Evolutionary conservation across 92 coral and sea anemone genomes (phyloP).

Genomic region (Anthopleura xanthogrammica): DNA sequence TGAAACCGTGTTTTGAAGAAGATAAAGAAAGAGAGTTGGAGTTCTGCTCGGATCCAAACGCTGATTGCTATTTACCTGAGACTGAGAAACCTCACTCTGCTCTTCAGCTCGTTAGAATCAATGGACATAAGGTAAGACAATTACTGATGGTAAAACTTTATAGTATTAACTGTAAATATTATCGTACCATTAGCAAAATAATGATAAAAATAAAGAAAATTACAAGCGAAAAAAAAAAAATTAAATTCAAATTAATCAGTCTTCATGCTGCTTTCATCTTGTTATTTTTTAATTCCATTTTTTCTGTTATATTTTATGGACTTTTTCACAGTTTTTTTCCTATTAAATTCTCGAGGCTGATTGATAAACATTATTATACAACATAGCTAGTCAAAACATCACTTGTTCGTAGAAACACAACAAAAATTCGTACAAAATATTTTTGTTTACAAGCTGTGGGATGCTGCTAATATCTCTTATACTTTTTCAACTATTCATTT

Average conservation of each 20-base stretch:
- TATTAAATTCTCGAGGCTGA: not conserved
- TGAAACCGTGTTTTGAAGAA: slow-evolving; percentile 54
- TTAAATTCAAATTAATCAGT: not conserved
- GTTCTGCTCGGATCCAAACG: slow-evolving; percentile 57
- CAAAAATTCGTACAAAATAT: too few relatives aligned
- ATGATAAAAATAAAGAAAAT: not conserved
- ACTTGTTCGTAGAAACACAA: too few relatives aligned
- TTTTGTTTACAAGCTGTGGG: too few relatives aligned
- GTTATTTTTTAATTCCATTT: too few relatives aligned
- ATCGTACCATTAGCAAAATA: not conserved
- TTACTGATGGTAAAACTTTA: too few relatives aligned
- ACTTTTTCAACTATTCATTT: too few relatives aligned
- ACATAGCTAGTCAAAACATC: not conserved
- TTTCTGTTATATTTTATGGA: not conserved
- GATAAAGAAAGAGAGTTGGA: slow-evolving; percentile 39
- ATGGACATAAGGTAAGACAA: slow-evolving; percentile 53
- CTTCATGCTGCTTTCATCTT: not conserved
- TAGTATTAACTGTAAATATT: not conserved
- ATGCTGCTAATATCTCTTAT: too few relatives aligned
- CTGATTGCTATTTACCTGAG: slow-evolving; percentile 18
- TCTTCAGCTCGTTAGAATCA: slow-evolving; percentile 37
- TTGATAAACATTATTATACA: not conserved
- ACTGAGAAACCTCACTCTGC: slow-evolving; percentile 8
- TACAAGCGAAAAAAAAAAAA: not conserved
- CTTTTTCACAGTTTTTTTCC: not conserved